Conservation (phyloP, 2,888 invertebrate genomes). For the Eilema depressum region DNA sequence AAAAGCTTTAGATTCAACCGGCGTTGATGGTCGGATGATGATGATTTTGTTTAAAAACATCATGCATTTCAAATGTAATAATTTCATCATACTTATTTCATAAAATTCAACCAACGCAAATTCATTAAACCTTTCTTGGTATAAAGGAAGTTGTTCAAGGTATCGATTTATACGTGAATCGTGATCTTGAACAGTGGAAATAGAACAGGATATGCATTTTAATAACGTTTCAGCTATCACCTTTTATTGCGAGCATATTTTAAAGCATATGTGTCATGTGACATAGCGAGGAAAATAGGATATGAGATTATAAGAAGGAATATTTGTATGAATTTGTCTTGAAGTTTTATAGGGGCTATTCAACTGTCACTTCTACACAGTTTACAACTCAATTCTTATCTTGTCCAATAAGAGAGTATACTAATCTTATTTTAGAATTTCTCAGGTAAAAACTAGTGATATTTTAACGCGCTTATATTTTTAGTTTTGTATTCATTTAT, state of each 20-base stretch:
- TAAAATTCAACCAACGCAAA: background rate
- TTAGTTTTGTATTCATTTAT: too few relatives aligned
- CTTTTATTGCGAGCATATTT: slow-evolving; percentile 49
- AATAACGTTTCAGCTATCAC: slow-evolving; percentile 42
- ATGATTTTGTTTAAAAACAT: background rate
- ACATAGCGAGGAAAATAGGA: slow-evolving; percentile 36
- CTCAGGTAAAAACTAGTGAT: too few relatives aligned
- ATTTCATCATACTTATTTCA: background rate
- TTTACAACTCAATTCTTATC: background rate
- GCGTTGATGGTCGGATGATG: background rate
- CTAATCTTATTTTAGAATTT: background rate
- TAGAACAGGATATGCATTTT: slow-evolving; percentile 59
- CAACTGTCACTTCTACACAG: background rate
- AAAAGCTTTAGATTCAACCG: background rate
- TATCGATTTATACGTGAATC: slow-evolving; percentile 57
- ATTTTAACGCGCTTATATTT: too few relatives aligned
- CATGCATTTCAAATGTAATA: background rate
- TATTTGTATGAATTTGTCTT: slow-evolving; percentile 3
- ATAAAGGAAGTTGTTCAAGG: slow-evolving; percentile 44
- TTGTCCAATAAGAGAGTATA: background rate
- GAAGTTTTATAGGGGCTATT: slow-evolving; percentile 1
- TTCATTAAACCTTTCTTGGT: background rate
- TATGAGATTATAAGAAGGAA: slow-evolving; percentile 7
- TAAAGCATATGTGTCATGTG: slow-evolving; percentile 43
- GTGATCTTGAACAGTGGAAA: slow-evolving; percentile 42